phyloP scores from a whole-genome alignment of 2,113 vertebrate species.

The Dasyurus viverrinus region DNA sequence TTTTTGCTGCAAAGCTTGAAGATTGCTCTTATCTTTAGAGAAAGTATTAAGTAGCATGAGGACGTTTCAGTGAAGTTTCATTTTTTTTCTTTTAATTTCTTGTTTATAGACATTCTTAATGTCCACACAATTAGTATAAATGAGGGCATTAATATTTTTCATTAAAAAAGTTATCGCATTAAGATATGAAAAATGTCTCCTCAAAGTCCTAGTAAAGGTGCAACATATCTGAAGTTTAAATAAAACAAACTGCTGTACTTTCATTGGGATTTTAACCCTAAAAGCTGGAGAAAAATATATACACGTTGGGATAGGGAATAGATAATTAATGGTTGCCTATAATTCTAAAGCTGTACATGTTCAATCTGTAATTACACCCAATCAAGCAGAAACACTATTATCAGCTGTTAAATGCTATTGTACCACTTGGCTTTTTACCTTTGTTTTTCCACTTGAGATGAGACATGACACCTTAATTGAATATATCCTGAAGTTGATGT shows the following conservation, averaged over 20 bases:
- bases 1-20: neutral
- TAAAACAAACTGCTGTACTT: constrained; percentile 56
- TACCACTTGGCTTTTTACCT: constrained; percentile 75
- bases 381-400: constrained; percentile 82
- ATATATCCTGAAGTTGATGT: constrained; percentile 74
- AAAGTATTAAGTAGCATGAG: constrained; percentile 2
- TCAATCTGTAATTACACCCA: constrained; percentile 80
- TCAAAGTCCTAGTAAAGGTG: constrained; percentile 34
- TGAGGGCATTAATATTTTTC: neutral
- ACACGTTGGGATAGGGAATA: constrained; percentile 73
- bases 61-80: neutral
- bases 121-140: neutral
- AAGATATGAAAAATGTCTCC: neutral
- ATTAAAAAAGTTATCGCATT: neutral
- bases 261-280: constrained; percentile 69
- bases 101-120: constrained; percentile 28
- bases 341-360: constrained; percentile 74
- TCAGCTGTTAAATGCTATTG: constrained; percentile 81
- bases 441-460: constrained; percentile 79
- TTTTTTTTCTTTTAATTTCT: neutral
- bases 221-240: constrained; percentile 55
- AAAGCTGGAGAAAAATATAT: constrained; percentile 69
- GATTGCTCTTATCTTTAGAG: constrained; percentile 11
- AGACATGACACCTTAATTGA: constrained; percentile 80
- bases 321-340: constrained; percentile 83